Conservation (phyloP, 1,140 invertebrate species). For the Panagrolaimus sp. region DNA sequence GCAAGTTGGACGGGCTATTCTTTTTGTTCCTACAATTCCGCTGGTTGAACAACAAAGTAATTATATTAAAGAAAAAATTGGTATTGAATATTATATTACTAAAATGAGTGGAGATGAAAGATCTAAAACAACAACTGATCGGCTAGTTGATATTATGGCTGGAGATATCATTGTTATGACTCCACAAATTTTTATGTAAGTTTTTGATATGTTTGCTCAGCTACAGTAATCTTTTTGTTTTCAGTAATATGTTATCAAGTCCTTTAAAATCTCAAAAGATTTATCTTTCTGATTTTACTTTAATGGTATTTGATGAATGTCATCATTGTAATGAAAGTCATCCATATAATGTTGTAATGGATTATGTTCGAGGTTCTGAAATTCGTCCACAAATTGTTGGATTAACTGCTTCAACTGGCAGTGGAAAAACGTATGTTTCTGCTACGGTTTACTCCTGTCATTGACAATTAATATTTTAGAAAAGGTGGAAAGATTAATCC, state of each 20-base stretch:
- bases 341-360: constrained; percentile 28
- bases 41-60: constrained; percentile 33
- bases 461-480: background rate
- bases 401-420: constrained; percentile 31
- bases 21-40: constrained; percentile 22
- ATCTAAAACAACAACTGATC: background rate
- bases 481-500: background rate
- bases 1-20: constrained; percentile 8
- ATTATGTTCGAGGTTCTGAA: constrained; percentile 1
- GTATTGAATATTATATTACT: background rate
- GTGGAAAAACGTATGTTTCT: constrained; percentile 5
- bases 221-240: background rate
- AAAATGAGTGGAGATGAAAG: background rate
- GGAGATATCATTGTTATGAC: constrained; percentile 28
- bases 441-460: background rate
- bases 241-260: background rate
- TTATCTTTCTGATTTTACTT: constrained; percentile 20
- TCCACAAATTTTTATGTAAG: constrained; percentile 29
- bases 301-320: constrained; percentile 35
- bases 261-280: constrained; percentile 1
- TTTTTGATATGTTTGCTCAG: background rate
- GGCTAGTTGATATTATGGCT: constrained; percentile 10
- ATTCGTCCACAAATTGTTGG: constrained; percentile 25
- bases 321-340: constrained; percentile 30
- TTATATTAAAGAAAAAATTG: no score